Evolutionary conservation across 1,140 invertebrate species (phyloP), one percentile per base, ranked within the genome.

Genomic region (roundworm (Caenorhabditis elegans)): DNA sequence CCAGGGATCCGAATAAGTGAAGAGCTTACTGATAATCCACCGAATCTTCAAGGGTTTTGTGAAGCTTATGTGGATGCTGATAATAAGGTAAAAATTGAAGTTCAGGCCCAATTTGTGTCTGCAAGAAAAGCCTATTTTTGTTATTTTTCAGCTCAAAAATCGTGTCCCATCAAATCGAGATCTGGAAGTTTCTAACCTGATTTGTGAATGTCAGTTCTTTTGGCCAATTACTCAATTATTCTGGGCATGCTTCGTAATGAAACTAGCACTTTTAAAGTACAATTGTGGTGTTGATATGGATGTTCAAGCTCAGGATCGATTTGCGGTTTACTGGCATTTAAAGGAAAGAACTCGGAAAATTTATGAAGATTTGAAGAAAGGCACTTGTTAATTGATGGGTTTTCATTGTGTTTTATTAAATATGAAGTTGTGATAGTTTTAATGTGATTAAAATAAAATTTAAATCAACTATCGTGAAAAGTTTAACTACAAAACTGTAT

Each of bases 161-260:
- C 60, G 34, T 2, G 43, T n/a, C 11, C 31, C 26, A 34, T 17
- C n/a, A 6, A 28, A 70, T 22, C 60, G 31, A 0, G 10, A 15
- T 70, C 5, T 2, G 5, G n/a, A 70, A 43, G 28, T 70, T 1
- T n/a, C 60, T 4, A 19, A 70, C 0, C n/a, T 70, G 11, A 70
- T 70, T 19, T 10, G 19, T 22, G 34, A 70, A 24, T 36, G 34
- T 13, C 34, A 22, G 22, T 70, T 70, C 34, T 70, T 70, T 11
- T 70, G 60, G 60, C 60, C 60, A 11, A 70, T 70, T 6, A 70
- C 60, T 70, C 60, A 70, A 39, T 17, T 70, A 10, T 70, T 70
- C n/a, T 70, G 60, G 60, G 60, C 60, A 3, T 70, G 60, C 39
- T 39, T 70, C 22, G 34, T 70, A 1, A 70, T 70, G 60, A 70